Conservation (phyloP, 2,888 invertebrate species). For the Tryphoninae sp. region DNA sequence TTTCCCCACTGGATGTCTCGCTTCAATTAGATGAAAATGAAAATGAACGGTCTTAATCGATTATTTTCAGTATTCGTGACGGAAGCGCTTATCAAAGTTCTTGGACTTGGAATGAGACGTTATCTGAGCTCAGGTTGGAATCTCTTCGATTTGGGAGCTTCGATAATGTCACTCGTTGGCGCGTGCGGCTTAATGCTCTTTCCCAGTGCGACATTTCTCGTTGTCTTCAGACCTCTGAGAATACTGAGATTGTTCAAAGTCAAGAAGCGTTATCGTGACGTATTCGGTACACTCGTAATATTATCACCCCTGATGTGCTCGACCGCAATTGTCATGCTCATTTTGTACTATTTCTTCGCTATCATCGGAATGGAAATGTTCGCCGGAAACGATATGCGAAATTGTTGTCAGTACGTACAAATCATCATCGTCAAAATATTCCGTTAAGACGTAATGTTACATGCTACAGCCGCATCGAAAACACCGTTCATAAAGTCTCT, state of each 20-base stretch:
- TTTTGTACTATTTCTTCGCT: conserved; percentile 94
- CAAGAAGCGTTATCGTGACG: conserved; percentile 91
- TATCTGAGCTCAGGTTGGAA: conserved; percentile 94
- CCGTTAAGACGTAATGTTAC: neutral
- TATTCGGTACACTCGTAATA: conserved; percentile 91
- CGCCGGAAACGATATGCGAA: conserved; percentile 87
- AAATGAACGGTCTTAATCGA: neutral
- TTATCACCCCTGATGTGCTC: conserved; percentile 92
- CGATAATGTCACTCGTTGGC: conserved; percentile 86
- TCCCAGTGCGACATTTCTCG: conserved; percentile 87
- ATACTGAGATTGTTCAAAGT: conserved; percentile 88
- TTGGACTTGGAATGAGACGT: conserved; percentile 87
- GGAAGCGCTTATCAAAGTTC: conserved; percentile 88
- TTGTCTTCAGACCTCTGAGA: conserved; percentile 87
- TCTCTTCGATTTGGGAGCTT: conserved; percentile 89
- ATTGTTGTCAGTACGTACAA: conserved; percentile 90
- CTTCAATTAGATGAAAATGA: neutral
- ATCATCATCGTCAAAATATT: neutral
- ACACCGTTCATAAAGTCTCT: no score
- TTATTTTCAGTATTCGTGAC: conserved; percentile 86
- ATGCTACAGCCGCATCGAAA: no score
- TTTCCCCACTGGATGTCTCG: neutral
- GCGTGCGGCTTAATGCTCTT: conserved; percentile 86
- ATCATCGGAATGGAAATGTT: conserved; percentile 95
- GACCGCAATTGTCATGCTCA: conserved; percentile 91